Percentiles rank a stretch among this genome's conserved stretches.
Conservation (phyloP, 2,888 invertebrate species). For the Diploptera punctata region DNA sequence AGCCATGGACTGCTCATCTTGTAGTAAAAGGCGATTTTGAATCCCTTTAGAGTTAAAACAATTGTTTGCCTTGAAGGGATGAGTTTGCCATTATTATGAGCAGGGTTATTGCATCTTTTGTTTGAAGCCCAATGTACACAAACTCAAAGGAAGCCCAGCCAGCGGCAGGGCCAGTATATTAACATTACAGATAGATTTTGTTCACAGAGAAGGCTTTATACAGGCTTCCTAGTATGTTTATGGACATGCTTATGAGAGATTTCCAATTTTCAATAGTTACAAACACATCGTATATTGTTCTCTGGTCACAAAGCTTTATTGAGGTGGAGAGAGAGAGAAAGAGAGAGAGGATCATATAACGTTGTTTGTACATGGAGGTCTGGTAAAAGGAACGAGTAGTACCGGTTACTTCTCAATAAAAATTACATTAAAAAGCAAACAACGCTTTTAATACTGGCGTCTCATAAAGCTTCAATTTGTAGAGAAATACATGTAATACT, state of each 20-base stretch:
- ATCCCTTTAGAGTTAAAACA: slow-evolving; percentile 41
- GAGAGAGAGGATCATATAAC: not conserved
- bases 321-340: not conserved
- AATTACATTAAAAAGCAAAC: not conserved
- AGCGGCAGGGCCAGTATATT: slow-evolving; percentile 23
- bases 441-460: no score
- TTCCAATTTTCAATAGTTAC: slow-evolving; percentile 25
- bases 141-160: not conserved
- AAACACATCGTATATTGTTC: slow-evolving; percentile 21
- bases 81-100: slow-evolving; percentile 11
- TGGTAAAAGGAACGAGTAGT: not conserved
- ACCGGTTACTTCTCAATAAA: not conserved
- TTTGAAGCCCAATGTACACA: slow-evolving; percentile 16
- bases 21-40: slow-evolving; percentile 9
- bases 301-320: slow-evolving; percentile 7
- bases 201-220: not conserved
- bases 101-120: slow-evolving; percentile 28
- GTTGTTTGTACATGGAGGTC: not conserved
- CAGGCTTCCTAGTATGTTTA: not conserved
- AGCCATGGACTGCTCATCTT: not conserved
- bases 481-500: no score
- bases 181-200: slow-evolving; percentile 37
- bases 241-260: slow-evolving; percentile 7
- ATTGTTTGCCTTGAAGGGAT: slow-evolving; percentile 36
- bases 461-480: no score